phyloP scores from a whole-genome alignment of 1,140 invertebrate genomes.

The Triops cancriformis region DNA sequence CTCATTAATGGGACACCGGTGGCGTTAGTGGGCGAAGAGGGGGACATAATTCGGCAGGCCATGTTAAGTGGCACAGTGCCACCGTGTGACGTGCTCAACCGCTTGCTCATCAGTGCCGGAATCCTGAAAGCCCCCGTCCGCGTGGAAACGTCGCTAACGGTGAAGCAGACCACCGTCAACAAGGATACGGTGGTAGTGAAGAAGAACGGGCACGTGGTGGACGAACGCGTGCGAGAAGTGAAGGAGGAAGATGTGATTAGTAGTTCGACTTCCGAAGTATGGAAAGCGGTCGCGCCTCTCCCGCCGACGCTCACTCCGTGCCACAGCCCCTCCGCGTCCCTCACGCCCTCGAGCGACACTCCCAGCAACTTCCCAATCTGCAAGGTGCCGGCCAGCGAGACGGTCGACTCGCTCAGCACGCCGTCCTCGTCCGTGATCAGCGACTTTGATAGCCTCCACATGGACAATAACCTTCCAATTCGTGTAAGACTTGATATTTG shows the following conservation, averaged over 20 bases:
- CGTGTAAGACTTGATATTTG: neutral
- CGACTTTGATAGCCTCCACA: neutral
- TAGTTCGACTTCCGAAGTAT: conserved; percentile 42
- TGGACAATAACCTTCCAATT: neutral
- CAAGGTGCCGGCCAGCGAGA: neutral
- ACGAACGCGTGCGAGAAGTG: conserved; percentile 60
- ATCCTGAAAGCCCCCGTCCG: conserved; percentile 59
- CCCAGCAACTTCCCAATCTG: neutral
- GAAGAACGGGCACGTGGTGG: conserved; percentile 56
- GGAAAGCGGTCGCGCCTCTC: conserved; percentile 38
- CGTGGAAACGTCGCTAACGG: conserved; percentile 60
- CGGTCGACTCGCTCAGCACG: neutral
- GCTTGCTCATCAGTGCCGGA: conserved; percentile 57
- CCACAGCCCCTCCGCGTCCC: conserved; percentile 20
- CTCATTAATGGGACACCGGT: conserved; percentile 65
- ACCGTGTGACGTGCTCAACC: conserved; percentile 60
- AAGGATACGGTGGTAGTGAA: conserved; percentile 56
- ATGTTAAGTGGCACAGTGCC: conserved; percentile 56
- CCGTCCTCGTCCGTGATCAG: neutral
- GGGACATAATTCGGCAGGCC: conserved; percentile 57
- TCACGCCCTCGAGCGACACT: conserved; percentile 23
- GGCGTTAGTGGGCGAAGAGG: conserved; percentile 57
- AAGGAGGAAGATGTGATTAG: conserved; percentile 44
- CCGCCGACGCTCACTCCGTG: conserved; percentile 36
- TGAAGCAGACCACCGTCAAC: conserved; percentile 61